A percentile compares a stretch with the other conserved stretches of the same genome.
Evolutionary conservation across 1,140 invertebrate genomes (phyloP).

Genomic region (Platyscapa corneri): DNA sequence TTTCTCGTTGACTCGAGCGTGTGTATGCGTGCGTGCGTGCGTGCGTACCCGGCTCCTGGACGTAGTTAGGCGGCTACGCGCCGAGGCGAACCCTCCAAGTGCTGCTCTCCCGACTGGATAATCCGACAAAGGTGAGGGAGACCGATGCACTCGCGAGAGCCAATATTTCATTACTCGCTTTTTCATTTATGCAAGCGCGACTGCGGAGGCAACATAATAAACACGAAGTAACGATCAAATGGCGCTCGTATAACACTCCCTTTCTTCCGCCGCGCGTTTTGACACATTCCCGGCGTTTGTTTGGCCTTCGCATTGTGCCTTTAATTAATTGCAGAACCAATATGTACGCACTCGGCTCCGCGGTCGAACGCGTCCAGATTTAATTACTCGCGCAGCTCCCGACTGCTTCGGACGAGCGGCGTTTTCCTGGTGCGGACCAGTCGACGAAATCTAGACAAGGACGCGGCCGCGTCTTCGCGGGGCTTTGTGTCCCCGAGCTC

Average conservation of each 20-base stretch:
- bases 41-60: too few relatives aligned
- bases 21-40: background rate
- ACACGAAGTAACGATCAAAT: background rate
- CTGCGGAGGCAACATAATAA: background rate
- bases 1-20: slow-evolving; percentile 54
- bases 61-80: too few relatives aligned
- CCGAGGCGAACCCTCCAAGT: background rate
- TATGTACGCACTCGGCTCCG: background rate
- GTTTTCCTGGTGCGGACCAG: too few relatives aligned
- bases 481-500: too few relatives aligned
- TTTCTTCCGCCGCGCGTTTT: background rate
- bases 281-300: background rate
- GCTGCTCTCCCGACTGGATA: background rate
- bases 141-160: background rate
- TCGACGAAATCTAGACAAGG: too few relatives aligned
- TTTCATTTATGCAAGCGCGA: background rate
- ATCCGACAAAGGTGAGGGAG: background rate
- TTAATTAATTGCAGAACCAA: slow-evolving; percentile 14
- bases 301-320: background rate
- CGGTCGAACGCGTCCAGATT: background rate
- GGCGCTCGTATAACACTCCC: slow-evolving; percentile 18
- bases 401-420: background rate
- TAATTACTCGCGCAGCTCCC: background rate
- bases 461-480: too few relatives aligned
- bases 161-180: slow-evolving; percentile 37